Percentiles rank a stretch among this genome's conserved stretches.
Conservation (phyloP, 2,797 vertebrate species). For the Poecile montanus region DNA sequence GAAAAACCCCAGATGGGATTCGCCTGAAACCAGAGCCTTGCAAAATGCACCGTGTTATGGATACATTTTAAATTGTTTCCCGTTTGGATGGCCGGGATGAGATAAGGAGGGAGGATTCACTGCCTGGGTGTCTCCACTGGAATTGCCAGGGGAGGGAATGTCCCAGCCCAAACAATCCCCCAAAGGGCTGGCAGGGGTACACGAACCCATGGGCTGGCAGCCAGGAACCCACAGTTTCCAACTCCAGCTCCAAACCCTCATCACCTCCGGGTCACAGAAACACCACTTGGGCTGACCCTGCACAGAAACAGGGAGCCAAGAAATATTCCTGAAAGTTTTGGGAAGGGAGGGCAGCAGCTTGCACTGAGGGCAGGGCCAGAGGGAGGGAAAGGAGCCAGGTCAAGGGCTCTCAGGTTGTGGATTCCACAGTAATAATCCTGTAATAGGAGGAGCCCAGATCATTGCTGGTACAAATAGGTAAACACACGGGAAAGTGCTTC, state of each 20-base stretch:
- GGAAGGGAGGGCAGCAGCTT: not conserved
- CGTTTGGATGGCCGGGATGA: not conserved
- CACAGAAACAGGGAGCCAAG: not conserved
- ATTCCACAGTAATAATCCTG: not conserved
- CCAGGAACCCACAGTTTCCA: not conserved
- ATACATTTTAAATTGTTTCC: not conserved
- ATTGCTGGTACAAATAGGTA: not conserved
- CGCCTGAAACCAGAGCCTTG: conserved; percentile 6
- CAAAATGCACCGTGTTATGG: not conserved
- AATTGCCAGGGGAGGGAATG: not conserved
- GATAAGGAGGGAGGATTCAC: not conserved
- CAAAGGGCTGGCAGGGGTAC: not conserved
- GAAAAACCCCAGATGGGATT: not conserved
- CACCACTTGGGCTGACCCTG: rapidly evolving
- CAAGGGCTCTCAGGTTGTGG: not conserved
- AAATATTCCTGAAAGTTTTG: not conserved
- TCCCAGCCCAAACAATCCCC: not conserved
- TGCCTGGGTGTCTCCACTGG: not conserved
- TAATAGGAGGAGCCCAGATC: not conserved
- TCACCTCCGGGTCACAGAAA: not conserved
- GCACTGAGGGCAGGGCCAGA: not conserved
- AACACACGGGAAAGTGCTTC: not conserved
- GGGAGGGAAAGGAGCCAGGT: not conserved
- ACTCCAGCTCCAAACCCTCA: not conserved
- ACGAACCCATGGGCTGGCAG: rapidly evolving